Percentiles rank a stretch among this genome's conserved stretches.
phyloP scores from a whole-genome alignment of 1,140 invertebrate species.

The Copidosoma floridanum region DNA sequence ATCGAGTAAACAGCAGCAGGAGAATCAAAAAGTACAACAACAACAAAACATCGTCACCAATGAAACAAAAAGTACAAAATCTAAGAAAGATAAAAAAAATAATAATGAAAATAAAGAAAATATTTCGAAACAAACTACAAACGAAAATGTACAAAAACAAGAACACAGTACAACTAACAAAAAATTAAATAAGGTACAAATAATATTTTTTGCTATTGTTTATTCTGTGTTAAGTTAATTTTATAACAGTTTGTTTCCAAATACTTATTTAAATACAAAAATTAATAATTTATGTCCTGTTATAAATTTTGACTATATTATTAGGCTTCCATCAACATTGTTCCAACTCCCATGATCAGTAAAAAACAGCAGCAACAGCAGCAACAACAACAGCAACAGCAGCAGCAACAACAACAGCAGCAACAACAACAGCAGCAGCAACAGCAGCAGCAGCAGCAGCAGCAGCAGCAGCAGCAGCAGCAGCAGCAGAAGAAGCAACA shows the following conservation, averaged over 20 bases:
- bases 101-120: slow-evolving; percentile 51
- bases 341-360: too few relatives aligned
- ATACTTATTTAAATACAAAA: neutral
- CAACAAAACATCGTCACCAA: slow-evolving; percentile 25
- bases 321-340: too few relatives aligned
- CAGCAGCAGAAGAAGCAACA: slow-evolving; percentile 29
- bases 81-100: slow-evolving; percentile 49
- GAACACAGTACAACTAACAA: slow-evolving; percentile 25
- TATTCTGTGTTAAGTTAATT: too few relatives aligned
- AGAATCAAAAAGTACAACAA: slow-evolving; percentile 36
- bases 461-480: slow-evolving; percentile 36
- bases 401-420: too few relatives aligned
- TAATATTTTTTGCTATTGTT: too few relatives aligned
- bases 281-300: neutral
- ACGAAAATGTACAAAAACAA: slow-evolving; percentile 36
- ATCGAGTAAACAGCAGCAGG: slow-evolving; percentile 34
- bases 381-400: too few relatives aligned
- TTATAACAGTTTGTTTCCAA: too few relatives aligned
- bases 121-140: slow-evolving; percentile 33
- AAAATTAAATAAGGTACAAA: slow-evolving; percentile 14
- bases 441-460: slow-evolving; percentile 29
- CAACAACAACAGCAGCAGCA: slow-evolving; percentile 8
- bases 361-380: too few relatives aligned
- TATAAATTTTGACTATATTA: neutral
- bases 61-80: slow-evolving; percentile 40